Evolutionary conservation across 2,797 vertebrate genomes (phyloP).

Genomic region (Pantherophis vulpinus): DNA sequence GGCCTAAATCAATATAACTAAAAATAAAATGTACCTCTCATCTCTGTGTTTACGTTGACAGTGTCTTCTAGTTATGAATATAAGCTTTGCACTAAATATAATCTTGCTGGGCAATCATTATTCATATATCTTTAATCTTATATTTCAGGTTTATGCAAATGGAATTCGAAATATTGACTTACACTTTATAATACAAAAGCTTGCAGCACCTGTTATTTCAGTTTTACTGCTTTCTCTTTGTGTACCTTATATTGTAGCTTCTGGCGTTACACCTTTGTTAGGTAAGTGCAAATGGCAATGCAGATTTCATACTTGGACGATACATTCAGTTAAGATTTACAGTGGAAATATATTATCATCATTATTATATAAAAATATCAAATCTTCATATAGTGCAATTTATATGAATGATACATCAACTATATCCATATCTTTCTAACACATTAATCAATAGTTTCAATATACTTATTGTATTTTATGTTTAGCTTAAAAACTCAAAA

Average conservation of each 20-base stretch:
- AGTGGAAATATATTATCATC: not conserved
- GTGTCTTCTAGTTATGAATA: not conserved
- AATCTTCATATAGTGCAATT: not conserved
- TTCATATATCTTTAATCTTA: constrained; percentile 12
- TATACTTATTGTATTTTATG: not conserved
- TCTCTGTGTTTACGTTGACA: not conserved
- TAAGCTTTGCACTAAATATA: not conserved
- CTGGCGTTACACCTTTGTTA: constrained; percentile 86
- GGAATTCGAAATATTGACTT: constrained; percentile 98
- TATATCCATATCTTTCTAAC: not conserved
- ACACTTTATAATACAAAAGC: constrained; percentile 93
- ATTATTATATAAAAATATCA: not conserved
- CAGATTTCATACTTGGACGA: not conserved
- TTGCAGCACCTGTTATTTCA: constrained; percentile 93
- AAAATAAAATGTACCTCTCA: not conserved
- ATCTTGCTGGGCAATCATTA: not conserved
- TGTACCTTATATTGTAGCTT: constrained; percentile 91
- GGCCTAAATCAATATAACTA: not conserved
- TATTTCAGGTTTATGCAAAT: constrained; percentile 91
- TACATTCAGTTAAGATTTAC: not conserved
- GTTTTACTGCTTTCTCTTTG: constrained; percentile 93
- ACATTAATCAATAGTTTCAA: not conserved
- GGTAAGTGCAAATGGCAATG: constrained; percentile 67
- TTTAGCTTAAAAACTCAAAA: not conserved
- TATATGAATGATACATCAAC: not conserved